Conservation (phyloP, 2,113 vertebrate species). For the Bagarius yarrelli region DNA sequence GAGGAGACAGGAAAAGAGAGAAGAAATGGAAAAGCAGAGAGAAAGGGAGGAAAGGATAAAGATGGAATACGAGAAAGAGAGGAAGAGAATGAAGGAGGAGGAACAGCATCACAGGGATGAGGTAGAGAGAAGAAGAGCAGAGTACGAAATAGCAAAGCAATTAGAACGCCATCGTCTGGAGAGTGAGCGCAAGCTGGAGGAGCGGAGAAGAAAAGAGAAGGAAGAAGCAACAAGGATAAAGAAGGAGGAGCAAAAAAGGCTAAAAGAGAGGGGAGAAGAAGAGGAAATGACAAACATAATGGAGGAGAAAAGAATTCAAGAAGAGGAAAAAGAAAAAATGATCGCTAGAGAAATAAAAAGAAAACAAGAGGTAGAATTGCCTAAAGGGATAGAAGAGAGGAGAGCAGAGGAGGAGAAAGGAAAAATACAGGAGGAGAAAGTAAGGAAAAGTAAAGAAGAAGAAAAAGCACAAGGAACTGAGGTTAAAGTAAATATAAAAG, state of each 20-base stretch:
- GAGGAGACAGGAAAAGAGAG: conserved; percentile 63
- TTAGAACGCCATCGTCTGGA: conserved; percentile 58
- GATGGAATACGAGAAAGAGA: conserved; percentile 62
- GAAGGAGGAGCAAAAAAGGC: conserved; percentile 43
- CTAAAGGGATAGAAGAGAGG: conserved; percentile 58
- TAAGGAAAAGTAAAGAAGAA: conserved; percentile 45
- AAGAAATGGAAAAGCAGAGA: conserved; percentile 54
- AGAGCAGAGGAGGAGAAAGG: conserved; percentile 55
- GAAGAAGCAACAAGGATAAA: conserved; percentile 54
- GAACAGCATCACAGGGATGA: conserved; percentile 59
- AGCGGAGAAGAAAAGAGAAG: conserved; percentile 57
- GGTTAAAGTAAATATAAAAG: conserved; percentile 45
- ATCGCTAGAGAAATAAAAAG: conserved; percentile 19
- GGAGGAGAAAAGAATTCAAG: conserved; percentile 42
- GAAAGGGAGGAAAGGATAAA: conserved; percentile 58
- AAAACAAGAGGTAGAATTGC: conserved; percentile 61
- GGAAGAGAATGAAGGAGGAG: conserved; percentile 62
- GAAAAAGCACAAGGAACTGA: conserved; percentile 49
- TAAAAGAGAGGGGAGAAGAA: conserved; percentile 52
- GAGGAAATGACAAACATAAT: conserved; percentile 65
- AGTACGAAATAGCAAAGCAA: conserved; percentile 66
- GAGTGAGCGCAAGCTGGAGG: conserved; percentile 63
- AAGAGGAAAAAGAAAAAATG: conserved; percentile 53
- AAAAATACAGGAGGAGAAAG: conserved; percentile 63
- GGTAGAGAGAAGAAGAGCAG: conserved; percentile 51